A percentile compares a stretch with the other conserved stretches of the same genome.
These are phyloP conservation scores for Sphenodon punctatus DNA, from an alignment of 2,797 vertebrate genomes.

Conservation along the genomic window DNA sequence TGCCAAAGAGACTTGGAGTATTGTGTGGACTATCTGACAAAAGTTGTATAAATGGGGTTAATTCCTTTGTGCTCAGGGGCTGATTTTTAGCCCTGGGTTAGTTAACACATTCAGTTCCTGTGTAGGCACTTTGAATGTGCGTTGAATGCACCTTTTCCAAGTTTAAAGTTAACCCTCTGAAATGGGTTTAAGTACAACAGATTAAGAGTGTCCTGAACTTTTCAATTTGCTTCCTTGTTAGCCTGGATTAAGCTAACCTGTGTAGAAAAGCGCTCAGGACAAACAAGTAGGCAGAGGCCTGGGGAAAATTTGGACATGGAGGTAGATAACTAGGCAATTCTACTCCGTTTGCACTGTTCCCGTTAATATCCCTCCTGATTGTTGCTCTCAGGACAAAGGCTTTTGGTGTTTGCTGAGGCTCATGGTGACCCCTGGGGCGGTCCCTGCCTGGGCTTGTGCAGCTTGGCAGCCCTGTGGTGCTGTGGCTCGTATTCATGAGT, in stretches of 20 bases:
- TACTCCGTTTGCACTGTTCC: background rate
- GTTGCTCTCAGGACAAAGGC: background rate
- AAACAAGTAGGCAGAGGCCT: background rate
- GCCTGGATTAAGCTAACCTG: background rate
- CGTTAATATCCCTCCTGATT: too few species aligned
- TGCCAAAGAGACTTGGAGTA: too few species aligned
- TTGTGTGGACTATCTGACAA: too few species aligned
- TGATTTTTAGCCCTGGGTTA: background rate
- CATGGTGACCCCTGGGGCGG: background rate
- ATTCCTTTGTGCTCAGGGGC: background rate
- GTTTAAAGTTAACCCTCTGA: background rate
- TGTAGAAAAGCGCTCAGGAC: background rate
- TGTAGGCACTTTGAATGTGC: background rate
- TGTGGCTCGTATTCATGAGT: constrained; percentile 16
- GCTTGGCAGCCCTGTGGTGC: background rate
- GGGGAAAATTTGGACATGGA: background rate
- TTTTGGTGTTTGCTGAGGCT: background rate
- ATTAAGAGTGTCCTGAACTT: background rate
- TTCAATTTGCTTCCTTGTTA: too few species aligned
- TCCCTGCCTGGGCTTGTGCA: background rate
- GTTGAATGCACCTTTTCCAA: background rate
- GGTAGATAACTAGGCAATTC: background rate
- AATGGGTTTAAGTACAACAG: background rate
- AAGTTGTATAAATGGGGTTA: too few species aligned
- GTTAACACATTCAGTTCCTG: background rate